Evolutionary conservation across 2,113 vertebrate genomes (phyloP).

Genomic region (Hepsetus odoe): DNA sequence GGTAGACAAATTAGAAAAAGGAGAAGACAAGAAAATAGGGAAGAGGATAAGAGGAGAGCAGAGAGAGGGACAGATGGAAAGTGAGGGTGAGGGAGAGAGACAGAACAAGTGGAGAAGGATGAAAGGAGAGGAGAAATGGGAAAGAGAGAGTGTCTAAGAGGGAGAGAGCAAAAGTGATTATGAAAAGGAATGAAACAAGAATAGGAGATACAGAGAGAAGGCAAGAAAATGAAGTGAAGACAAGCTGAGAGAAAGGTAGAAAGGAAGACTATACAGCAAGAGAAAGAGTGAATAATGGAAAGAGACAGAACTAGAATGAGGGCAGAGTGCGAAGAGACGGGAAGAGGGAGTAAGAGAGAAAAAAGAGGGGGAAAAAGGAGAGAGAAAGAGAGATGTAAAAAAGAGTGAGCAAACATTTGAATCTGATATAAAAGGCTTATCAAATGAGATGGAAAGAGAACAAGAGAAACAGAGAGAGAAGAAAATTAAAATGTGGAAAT

Average conservation of each 20-base stretch:
- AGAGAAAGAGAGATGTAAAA: background rate
- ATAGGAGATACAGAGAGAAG: background rate
- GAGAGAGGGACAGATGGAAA: background rate
- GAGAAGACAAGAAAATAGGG: background rate
- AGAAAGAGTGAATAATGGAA: background rate
- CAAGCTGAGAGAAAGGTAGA: conserved; percentile 82
- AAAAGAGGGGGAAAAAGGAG: background rate
- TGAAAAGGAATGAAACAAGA: too few species aligned
- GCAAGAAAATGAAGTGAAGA: too few species aligned
- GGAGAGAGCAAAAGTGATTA: background rate
- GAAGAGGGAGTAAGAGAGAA: background rate
- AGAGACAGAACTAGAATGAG: background rate
- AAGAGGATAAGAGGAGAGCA: background rate
- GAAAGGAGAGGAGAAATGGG: background rate
- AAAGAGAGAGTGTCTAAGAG: background rate
- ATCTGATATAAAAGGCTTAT: too few species aligned
- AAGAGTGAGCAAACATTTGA: background rate
- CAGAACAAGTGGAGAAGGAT: background rate
- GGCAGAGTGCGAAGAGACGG: background rate
- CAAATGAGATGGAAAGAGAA: background rate
- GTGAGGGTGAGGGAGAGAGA: background rate
- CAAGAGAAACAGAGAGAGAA: background rate
- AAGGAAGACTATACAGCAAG: too few species aligned
- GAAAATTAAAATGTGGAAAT: too few species aligned
- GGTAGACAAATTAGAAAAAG: background rate